Percentiles rank a stretch among this genome's conserved stretches.
These are phyloP conservation scores for Stichodactyla mertensii DNA, from an alignment of 64 coral and sea anemone genomes.

Conservation along the genomic window DNA sequence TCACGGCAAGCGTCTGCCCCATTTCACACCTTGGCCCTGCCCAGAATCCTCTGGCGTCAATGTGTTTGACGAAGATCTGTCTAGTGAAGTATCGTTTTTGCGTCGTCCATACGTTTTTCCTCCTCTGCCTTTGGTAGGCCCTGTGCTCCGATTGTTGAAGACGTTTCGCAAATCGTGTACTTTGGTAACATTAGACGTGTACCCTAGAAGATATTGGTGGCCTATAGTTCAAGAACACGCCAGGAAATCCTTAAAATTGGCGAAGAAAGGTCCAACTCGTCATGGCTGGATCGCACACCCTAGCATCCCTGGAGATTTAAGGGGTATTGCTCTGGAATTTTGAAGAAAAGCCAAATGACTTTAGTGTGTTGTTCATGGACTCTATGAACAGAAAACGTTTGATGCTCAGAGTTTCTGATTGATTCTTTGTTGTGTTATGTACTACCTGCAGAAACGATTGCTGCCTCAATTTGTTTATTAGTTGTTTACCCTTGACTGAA, in stretches of 20 bases:
- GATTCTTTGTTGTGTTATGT: no score
- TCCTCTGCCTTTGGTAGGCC: not conserved
- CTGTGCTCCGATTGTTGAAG: not conserved
- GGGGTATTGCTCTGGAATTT: conserved; percentile 24
- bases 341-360: not conserved
- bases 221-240: not conserved
- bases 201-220: conserved; percentile 21
- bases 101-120: not conserved
- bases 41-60: not conserved
- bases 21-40: not conserved
- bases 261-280: not conserved
- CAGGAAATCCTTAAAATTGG: not conserved
- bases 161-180: not conserved
- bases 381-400: not conserved
- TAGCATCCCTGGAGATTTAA: conserved; percentile 17
- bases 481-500: not conserved
- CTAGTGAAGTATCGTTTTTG: not conserved
- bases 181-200: not conserved
- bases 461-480: no score
- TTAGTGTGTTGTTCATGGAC: not conserved
- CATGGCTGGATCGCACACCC: not conserved
- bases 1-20: not conserved
- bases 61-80: conserved; percentile 5
- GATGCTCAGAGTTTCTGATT: not conserved
- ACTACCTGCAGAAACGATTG: no score